Base-by-base conservation (phyloP, 2,113 vertebrate species). In the Lophura nycthemera region DNA sequence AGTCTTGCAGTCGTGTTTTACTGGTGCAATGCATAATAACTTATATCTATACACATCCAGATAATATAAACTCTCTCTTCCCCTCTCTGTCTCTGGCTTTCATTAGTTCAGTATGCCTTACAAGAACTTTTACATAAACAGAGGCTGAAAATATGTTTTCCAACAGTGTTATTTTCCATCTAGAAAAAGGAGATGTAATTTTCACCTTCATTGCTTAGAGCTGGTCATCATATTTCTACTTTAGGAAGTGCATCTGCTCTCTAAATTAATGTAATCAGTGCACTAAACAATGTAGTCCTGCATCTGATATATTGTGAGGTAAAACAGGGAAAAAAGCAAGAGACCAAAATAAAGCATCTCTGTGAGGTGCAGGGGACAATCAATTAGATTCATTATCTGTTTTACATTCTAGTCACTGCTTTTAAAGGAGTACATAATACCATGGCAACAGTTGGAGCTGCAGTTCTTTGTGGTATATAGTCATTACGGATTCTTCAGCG, bases 401-500 rank as follows among this genome's bases (percentile, higher is more conserved):
- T 98, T 97, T 97, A 95, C 91, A 98, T 98, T 98, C 97, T 82
- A 98, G 97, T 97, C 97, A 98, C 97, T 97, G 96, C 86, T 97
- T 97, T 97, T 95, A 78, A 92, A 95, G 75, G 82, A 96, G 96
- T 89, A 65, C 93, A 87, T 96, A 97, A 97, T 96, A 88, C 98
- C 97, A 98, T 98, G 97, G 98, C 97, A 98, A 98, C 98, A 97
- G 96, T 97, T 96, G 94, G 94, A 97, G 95, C 94, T 96, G 89
- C 95, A 95, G 92, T 96, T 95, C 86, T 94, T 97, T 97, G 97
- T 96, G 95, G 92, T 98, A 97, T 97, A 97, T 97, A 97, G 97
- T 98, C 95, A 97, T 98, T 98, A 97, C 91, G 90, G 95, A 97
- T 96, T 97, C 97, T 97, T 97, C 97, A 93, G 83, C 87, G 93